Conservation (phyloP, 2,888 invertebrate species). For the Silvanus unidentatus region DNA sequence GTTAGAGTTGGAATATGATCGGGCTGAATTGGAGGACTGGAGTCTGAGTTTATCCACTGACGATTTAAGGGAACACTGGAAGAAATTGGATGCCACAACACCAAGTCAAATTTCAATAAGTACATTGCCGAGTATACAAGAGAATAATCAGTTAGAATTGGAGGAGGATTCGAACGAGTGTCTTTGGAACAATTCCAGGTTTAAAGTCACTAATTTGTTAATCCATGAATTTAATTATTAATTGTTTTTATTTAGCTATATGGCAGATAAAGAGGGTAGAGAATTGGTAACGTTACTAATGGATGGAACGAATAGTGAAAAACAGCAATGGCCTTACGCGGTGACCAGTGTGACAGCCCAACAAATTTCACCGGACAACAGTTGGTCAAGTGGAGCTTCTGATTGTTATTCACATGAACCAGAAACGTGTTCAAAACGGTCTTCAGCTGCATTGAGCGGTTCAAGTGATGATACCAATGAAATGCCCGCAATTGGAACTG, state of each 20-base stretch:
- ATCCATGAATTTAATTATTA: background rate
- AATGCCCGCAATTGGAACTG: constrained; percentile 62
- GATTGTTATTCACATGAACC: constrained; percentile 47
- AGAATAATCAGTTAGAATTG: constrained; percentile 65
- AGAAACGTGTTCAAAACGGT: constrained; percentile 60
- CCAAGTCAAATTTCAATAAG: constrained; percentile 60
- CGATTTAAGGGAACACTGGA: constrained; percentile 53
- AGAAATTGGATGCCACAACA: constrained; percentile 43
- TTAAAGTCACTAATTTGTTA: background rate
- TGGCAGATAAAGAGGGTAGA: constrained; percentile 60
- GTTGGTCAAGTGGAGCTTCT: constrained; percentile 51
- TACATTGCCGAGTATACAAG: constrained; percentile 66
- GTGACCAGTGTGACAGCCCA: constrained; percentile 33
- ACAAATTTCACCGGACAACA: constrained; percentile 53
- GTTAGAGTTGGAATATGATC: constrained; percentile 67
- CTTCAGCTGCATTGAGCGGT: constrained; percentile 63
- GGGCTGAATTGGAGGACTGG: constrained; percentile 74
- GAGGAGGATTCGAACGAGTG: constrained; percentile 71
- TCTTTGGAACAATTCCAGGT: constrained; percentile 67
- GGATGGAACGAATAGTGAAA: constrained; percentile 55
- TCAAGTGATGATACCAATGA: constrained; percentile 58
- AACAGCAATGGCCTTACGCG: constrained; percentile 62
- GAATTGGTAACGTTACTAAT: constrained; percentile 54
- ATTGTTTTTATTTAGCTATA: constrained; percentile 12
- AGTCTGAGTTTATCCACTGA: constrained; percentile 67